These are phyloP conservation scores for Callyntrura sp. DNA, from an alignment of 2,888 invertebrate genomes.

Conservation along the genomic window DNA sequence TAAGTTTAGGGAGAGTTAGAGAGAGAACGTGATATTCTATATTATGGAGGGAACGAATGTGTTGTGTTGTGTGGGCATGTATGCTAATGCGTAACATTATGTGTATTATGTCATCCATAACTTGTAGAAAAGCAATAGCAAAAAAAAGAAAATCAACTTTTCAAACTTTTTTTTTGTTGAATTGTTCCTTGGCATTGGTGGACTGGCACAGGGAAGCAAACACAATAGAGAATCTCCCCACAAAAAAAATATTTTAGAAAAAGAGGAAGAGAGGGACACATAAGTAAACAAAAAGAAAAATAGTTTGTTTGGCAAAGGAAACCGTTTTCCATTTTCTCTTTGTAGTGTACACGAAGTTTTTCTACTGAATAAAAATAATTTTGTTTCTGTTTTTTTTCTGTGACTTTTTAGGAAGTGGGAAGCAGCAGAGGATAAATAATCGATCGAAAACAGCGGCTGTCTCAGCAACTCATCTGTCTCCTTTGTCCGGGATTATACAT, in stretches of 20 bases:
- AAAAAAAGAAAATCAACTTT: no score
- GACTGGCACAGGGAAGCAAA: background rate
- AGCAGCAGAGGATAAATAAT: background rate
- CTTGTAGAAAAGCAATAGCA: background rate
- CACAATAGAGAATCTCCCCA: no score
- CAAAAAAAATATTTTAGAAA: no score
- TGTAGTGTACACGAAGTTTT: no score
- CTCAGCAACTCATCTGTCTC: no score
- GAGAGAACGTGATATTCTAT: constrained; percentile 20
- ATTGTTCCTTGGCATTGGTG: background rate
- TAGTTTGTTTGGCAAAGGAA: background rate
- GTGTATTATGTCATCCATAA: constrained; percentile 40
- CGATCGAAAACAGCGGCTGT: no score
- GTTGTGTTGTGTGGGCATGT: background rate
- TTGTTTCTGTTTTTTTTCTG: background rate
- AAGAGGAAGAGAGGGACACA: background rate
- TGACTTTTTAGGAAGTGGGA: background rate
- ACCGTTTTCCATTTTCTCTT: background rate
- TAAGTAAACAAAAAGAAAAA: background rate
- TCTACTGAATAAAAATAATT: no score
- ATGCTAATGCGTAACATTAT: constrained; percentile 19
- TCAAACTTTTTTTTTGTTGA: background rate
- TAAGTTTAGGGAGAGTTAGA: background rate
- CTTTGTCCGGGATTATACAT: no score
- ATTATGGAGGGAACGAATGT: background rate